Evolutionary conservation across 2,797 vertebrate species (phyloP).

Genomic region (Anguilla pacifica): DNA sequence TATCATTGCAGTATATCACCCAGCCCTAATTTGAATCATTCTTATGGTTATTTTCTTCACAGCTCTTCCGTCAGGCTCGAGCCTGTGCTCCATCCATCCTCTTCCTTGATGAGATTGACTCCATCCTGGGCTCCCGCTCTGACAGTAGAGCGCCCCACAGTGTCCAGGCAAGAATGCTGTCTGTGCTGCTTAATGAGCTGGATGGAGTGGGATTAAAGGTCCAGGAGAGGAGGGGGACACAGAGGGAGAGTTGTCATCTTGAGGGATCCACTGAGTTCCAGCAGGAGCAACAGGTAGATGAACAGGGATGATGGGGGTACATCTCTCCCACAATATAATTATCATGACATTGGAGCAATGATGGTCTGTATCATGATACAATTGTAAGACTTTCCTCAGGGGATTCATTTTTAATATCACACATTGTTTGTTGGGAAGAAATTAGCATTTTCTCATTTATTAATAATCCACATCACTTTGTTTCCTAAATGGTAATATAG

Average conservation of each 20-base stretch:
- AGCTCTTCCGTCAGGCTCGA: conserved; percentile 91
- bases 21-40: not conserved
- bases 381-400: not conserved
- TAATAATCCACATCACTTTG: too few species aligned
- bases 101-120: conserved; percentile 97
- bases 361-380: not conserved
- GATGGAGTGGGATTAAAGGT: conserved; percentile 88
- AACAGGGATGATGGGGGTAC: not conserved
- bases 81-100: conserved; percentile 88
- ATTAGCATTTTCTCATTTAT: too few species aligned
- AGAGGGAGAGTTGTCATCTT: conserved; percentile 57
- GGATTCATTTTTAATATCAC: not conserved
- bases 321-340: not conserved
- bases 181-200: conserved; percentile 94
- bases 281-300: conserved; percentile 67
- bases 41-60: conserved; percentile 7
- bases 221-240: conserved; percentile 79
- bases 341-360: not conserved
- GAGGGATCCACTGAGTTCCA: conserved; percentile 63
- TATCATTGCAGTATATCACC: too few species aligned
- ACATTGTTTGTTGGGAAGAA: too few species aligned
- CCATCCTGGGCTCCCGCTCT: conserved; percentile 84
- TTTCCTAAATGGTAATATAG: too few species aligned
- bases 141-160: conserved; percentile 57
- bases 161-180: conserved; percentile 85